A percentile compares a stretch with the other conserved stretches of the same genome.
Conservation (phyloP, 2,888 invertebrate genomes). For the Hirudinaria manillensis region DNA sequence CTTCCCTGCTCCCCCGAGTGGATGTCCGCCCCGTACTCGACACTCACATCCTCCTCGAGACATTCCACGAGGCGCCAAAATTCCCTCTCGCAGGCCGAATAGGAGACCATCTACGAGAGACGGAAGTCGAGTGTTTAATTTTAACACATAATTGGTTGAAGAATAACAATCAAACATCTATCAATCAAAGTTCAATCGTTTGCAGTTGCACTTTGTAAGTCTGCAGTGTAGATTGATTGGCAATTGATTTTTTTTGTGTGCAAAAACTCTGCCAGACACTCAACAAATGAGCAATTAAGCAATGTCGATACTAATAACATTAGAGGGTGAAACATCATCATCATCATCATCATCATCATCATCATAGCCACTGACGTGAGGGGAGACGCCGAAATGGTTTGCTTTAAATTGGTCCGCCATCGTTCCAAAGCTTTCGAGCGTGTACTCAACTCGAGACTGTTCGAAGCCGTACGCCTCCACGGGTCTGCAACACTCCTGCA, state of each 20-base stretch:
- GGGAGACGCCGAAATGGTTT: conserved; percentile 92
- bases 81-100: conserved; percentile 76
- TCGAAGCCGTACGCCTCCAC: conserved; percentile 94
- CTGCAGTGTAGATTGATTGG: too few species aligned
- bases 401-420: conserved; percentile 98
- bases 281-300: too few species aligned
- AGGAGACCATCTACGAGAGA: conserved; percentile 48
- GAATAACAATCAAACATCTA: too few species aligned
- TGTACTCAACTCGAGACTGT: conserved; percentile 87
- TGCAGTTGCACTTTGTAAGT: too few species aligned
- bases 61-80: conserved; percentile 96
- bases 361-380: conserved; percentile 70
- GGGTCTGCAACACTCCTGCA: conserved; percentile 63
- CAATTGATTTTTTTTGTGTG: too few species aligned
- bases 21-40: conserved; percentile 96
- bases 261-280: too few species aligned
- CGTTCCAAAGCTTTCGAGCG: conserved; percentile 89
- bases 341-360: too few species aligned
- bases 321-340: too few species aligned
- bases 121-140: background rate
- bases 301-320: too few species aligned
- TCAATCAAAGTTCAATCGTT: too few species aligned
- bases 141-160: too few species aligned
- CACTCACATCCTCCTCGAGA: conserved; percentile 91
- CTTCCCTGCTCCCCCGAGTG: conserved; percentile 97